Conservation (phyloP, 2,888 invertebrate species). For the Epinotia brunnichana region DNA sequence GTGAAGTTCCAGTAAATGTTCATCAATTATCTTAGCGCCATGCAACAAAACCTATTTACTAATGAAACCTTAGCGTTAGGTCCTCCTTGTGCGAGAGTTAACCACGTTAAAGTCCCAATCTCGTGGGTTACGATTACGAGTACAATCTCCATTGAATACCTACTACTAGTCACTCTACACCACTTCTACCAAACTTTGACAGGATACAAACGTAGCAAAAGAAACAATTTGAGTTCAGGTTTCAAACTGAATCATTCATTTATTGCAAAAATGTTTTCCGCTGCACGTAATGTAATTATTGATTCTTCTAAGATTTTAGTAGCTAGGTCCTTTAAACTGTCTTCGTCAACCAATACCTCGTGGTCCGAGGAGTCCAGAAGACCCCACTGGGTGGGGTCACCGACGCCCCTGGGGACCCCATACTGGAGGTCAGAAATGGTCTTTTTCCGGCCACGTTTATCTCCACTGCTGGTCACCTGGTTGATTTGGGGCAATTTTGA, state of each 20-base stretch:
- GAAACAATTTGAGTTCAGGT: neutral
- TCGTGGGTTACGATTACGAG: too few relatives aligned
- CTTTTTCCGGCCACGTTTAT: slow-evolving; percentile 71
- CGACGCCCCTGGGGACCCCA: slow-evolving; percentile 58
- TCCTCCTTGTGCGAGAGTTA: too few relatives aligned
- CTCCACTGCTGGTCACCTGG: slow-evolving; percentile 57
- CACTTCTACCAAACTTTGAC: neutral
- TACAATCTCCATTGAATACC: too few relatives aligned
- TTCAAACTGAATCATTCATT: too few relatives aligned
- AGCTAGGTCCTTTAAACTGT: slow-evolving; percentile 27
- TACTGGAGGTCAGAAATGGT: slow-evolving; percentile 61
- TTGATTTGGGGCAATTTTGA: slow-evolving; percentile 51
- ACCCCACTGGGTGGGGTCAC: slow-evolving; percentile 62
- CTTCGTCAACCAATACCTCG: slow-evolving; percentile 53
- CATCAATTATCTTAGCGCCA: neutral
- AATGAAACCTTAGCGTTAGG: neutral
- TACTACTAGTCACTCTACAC: neutral
- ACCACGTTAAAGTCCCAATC: too few relatives aligned
- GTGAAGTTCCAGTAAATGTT: neutral
- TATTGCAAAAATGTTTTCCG: neutral
- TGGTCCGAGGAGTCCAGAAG: slow-evolving; percentile 66
- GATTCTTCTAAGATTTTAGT: neutral
- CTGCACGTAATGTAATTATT: neutral
- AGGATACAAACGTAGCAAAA: neutral
- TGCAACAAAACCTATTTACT: neutral